phyloP scores from a whole-genome alignment of 1,140 invertebrate species.

The Pachyrhynchus sulphureomaculatus region DNA sequence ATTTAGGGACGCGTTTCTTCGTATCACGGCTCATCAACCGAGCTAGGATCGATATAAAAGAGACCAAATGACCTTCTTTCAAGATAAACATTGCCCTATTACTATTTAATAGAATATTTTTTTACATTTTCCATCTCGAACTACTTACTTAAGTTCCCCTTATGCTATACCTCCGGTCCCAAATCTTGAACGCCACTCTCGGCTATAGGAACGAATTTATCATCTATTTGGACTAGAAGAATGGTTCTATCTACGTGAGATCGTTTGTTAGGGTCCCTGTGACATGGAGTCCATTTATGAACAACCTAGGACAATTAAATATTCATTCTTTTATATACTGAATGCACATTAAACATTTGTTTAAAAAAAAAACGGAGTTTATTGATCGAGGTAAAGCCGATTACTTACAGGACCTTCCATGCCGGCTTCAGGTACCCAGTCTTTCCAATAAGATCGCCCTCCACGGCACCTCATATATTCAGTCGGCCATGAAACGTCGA shows the following conservation, averaged over 20 bases:
- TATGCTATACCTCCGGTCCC: conserved; percentile 43
- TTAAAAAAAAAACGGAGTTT: no score
- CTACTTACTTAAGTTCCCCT: conserved; percentile 24
- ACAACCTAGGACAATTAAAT: conserved; percentile 62
- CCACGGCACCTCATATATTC: conserved; percentile 82
- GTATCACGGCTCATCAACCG: no score
- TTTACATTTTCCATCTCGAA: no score
- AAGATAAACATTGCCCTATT: no score
- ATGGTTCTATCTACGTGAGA: conserved; percentile 91
- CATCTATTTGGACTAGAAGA: conserved; percentile 87
- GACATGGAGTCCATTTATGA: conserved; percentile 88
- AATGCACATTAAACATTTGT: no score
- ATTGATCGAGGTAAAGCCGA: background rate
- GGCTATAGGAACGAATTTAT: conserved; percentile 90
- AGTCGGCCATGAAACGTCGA: conserved; percentile 90
- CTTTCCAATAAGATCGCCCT: conserved; percentile 82
- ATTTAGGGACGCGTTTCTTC: no score
- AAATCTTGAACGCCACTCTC: conserved; percentile 75
- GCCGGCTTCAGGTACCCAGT: conserved; percentile 84
- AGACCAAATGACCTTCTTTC: no score
- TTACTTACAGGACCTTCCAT: conserved; percentile 80
- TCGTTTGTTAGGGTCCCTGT: conserved; percentile 78
- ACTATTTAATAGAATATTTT: no score
- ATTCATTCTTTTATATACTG: background rate
- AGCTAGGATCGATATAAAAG: no score